Evolutionary conservation across 2,888 invertebrate genomes (phyloP).

Genomic region (Esperia sulphurella): DNA sequence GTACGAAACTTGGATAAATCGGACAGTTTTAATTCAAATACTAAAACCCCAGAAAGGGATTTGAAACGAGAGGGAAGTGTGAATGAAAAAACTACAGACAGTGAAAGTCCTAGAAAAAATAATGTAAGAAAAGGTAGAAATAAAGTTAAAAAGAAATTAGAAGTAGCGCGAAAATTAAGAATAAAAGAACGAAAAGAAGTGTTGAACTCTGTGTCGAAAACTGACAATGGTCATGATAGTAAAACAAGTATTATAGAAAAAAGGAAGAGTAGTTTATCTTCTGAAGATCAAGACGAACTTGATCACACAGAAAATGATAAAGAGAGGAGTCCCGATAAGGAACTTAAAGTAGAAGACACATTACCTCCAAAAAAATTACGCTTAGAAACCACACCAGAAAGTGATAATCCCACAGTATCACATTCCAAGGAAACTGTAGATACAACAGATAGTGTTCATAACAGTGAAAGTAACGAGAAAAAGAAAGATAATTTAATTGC

Average conservation of each 20-base stretch:
- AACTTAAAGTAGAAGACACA: slow-evolving; percentile 52
- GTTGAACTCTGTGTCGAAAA: slow-evolving; percentile 46
- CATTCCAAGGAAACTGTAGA: slow-evolving; percentile 59
- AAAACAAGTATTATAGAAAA: slow-evolving; percentile 68
- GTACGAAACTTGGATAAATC: slow-evolving; percentile 53
- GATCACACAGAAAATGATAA: slow-evolving; percentile 46
- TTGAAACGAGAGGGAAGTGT: slow-evolving; percentile 42
- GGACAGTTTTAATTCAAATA: slow-evolving; percentile 48
- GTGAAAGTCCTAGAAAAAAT: slow-evolving; percentile 47
- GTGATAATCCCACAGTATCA: slow-evolving; percentile 43
- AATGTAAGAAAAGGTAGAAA: slow-evolving; percentile 52
- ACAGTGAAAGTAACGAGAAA: slow-evolving; percentile 37
- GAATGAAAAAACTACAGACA: slow-evolving; percentile 55
- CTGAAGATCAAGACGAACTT: slow-evolving; percentile 54
- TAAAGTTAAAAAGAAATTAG: slow-evolving; percentile 59
- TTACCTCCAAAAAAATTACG: slow-evolving; percentile 65
- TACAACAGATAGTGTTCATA: slow-evolving; percentile 37
- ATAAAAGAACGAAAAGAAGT: slow-evolving; percentile 45
- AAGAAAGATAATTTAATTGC: slow-evolving; percentile 36
- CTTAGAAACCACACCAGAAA: slow-evolving; percentile 59
- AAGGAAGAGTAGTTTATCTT: slow-evolving; percentile 68
- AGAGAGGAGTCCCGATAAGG: slow-evolving; percentile 47
- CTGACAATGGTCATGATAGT: slow-evolving; percentile 56
- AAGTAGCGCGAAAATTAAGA: slow-evolving; percentile 40
- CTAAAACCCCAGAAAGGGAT: slow-evolving; percentile 39